Evolutionary conservation across 92 coral and sea anemone genomes (phyloP).

Genomic region (Zoanthus sociatus): DNA sequence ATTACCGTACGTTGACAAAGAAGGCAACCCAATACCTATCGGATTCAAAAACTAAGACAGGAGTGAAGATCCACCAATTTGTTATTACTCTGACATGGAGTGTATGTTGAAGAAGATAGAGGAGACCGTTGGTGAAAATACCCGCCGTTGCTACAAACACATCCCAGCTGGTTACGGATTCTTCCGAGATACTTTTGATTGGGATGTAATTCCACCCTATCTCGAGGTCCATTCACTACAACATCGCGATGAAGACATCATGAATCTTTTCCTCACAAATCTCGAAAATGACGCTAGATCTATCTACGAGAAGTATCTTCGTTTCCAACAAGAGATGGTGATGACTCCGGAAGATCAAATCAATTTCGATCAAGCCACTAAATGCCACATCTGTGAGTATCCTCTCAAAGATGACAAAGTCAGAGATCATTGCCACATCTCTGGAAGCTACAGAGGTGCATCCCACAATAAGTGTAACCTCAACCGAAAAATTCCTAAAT

Average conservation of each 20-base stretch:
- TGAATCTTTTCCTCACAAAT: no score
- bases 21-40: background rate
- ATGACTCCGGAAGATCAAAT: background rate
- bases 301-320: no score
- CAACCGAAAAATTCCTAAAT: background rate
- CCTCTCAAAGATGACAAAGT: background rate
- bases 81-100: background rate
- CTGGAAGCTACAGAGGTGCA: background rate
- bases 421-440: background rate
- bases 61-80: background rate
- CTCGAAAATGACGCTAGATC: no score
- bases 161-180: no score
- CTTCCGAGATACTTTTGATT: no score
- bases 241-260: no score
- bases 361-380: background rate
- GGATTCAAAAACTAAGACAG: background rate
- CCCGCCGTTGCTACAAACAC: background rate
- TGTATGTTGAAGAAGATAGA: no score
- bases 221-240: no score
- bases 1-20: background rate
- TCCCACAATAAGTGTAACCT: background rate
- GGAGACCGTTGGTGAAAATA: background rate
- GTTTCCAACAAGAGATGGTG: background rate
- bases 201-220: no score
- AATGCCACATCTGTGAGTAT: background rate